Evolutionary conservation across 1,140 invertebrate genomes (phyloP), one percentile per base, ranked within the genome.

Genomic region (Pentalonia nigronervosa): DNA sequence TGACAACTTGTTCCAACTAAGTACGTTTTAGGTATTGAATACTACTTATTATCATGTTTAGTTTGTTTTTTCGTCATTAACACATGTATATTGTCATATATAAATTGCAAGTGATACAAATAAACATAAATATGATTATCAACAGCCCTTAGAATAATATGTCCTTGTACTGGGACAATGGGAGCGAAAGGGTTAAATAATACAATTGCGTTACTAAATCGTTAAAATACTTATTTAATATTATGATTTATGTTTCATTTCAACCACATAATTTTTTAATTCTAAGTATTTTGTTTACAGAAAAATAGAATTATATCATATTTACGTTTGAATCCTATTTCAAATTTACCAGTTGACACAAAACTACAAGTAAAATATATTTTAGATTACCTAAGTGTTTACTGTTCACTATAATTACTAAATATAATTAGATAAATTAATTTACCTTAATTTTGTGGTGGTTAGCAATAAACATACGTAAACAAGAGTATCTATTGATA

Each of bases 281-380:
- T 23, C 8, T 11, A 23, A 45, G 14, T 84, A 45, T 41, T 9
- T 86, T 30, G 14, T 87, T 87, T 48, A 0, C 45, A 87, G 84
- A 87, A n/a, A 48, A 87, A 48, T 14, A 47, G 11, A 36, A 87
- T 87, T 6, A 30, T 87, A 47, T 87, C 84, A 47, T 87, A 87
- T n/a, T 87, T 87, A n/a, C 41, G 84, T 47, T 87, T 47, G 8
- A 23, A 4, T 14, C 41, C 30, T 25, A 87, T 87, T 48, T 87
- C 84, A 30, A 87, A n/a, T 48, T 47, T 47, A 14, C 84, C 41
- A 23, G 11, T 87, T 7, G 41, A 47, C 14, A 47, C 47, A 87
- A 87, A 48, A 48, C 17, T 25, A n/a, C 84, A 87, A 87, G 84
- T 87, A 87, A 87, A 86, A 60, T 60, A 60, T 60, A 60, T 60